Conservation (phyloP, 23 tunicate species). For the Ciona savignyi region DNA sequence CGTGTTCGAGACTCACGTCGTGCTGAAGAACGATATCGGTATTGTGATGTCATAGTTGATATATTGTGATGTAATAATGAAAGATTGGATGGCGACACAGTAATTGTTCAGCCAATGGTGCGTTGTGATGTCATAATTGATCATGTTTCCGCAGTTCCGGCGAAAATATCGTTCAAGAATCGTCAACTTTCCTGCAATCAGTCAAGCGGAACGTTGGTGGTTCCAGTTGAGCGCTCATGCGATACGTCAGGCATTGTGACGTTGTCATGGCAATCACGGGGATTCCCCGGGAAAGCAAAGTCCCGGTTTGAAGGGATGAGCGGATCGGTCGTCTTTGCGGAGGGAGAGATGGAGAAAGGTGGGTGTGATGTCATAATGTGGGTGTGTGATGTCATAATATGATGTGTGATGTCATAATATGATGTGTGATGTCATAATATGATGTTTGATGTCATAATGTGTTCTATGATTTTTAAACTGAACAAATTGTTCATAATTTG, state of each 20-base stretch:
- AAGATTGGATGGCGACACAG: too few relatives aligned
- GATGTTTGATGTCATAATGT: too few relatives aligned
- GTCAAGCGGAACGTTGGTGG: constrained; percentile 48
- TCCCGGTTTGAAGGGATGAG: constrained; percentile 69
- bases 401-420: too few relatives aligned
- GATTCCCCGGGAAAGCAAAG: constrained; percentile 64
- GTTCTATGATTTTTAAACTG: too few relatives aligned
- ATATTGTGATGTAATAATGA: neutral
- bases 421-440: too few relatives aligned
- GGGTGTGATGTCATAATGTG: too few relatives aligned
- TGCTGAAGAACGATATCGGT: constrained; percentile 78
- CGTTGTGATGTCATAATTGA: too few relatives aligned
- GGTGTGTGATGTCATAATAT: too few relatives aligned
- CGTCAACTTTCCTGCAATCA: constrained; percentile 45
- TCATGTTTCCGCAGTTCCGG: constrained; percentile 43
- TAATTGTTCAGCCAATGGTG: too few relatives aligned
- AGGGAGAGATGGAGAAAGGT: constrained; percentile 67
- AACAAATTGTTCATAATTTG: too few relatives aligned
- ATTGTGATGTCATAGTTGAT: neutral
- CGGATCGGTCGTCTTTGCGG: constrained; percentile 55
- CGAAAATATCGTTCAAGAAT: constrained; percentile 40
- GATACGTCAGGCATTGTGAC: constrained; percentile 52
- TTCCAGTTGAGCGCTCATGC: constrained; percentile 63
- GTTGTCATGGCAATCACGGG: constrained; percentile 62
- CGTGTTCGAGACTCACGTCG: constrained; percentile 47